Evolutionary conservation across 2,797 vertebrate genomes (phyloP).

Genomic region (Pampus argenteus): DNA sequence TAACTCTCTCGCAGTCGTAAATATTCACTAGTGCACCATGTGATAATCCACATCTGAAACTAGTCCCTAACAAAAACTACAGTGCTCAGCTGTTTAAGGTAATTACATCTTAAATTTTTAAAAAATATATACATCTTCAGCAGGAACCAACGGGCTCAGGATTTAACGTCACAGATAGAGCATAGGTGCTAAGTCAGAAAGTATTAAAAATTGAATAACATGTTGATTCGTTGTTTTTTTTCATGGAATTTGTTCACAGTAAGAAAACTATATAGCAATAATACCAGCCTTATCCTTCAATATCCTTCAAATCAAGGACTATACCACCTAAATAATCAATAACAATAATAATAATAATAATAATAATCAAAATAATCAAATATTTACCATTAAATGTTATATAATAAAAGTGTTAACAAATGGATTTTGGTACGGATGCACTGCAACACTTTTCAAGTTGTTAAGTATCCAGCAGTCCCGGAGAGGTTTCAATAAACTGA

Average conservation of each 20-base stretch:
- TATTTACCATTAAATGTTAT: too few relatives aligned
- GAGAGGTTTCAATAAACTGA: neutral
- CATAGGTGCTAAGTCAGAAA: neutral
- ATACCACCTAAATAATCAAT: too few relatives aligned
- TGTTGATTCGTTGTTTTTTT: neutral
- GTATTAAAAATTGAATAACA: neutral
- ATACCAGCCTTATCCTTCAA: neutral
- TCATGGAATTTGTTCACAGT: neutral
- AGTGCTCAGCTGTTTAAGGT: neutral
- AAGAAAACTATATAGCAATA: neutral
- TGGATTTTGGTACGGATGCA: neutral
- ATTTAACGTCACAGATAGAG: neutral
- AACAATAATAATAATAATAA: too few relatives aligned
- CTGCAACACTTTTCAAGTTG: neutral
- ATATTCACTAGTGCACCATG: neutral
- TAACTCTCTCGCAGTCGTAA: neutral
- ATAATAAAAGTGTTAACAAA: neutral
- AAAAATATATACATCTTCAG: neutral
- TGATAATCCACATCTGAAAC: slow-evolving; percentile 1
- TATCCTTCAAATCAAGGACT: too few relatives aligned
- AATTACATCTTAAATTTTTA: neutral
- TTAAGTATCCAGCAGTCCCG: neutral
- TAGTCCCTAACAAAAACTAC: neutral
- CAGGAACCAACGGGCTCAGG: neutral
- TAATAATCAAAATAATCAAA: too few relatives aligned